phyloP scores from a whole-genome alignment of 2,797 vertebrate species.

The Avahi laniger region DNA sequence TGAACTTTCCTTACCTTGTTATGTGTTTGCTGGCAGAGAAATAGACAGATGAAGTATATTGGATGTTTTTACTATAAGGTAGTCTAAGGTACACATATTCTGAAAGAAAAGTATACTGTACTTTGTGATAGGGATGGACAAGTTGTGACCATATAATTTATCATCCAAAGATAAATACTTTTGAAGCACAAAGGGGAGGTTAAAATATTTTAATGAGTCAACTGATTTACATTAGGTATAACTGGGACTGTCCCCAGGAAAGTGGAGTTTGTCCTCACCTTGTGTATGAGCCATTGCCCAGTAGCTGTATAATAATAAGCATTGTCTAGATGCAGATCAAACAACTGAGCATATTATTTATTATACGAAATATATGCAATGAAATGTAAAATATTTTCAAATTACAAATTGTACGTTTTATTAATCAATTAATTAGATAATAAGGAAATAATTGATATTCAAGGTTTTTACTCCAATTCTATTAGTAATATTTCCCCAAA shows the following conservation, averaged over 20 bases:
- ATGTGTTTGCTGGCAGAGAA: not conserved
- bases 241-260: not conserved
- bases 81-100: not conserved
- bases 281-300: not conserved
- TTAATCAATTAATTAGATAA: slow-evolving; percentile 45
- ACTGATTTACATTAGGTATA: not conserved
- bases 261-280: not conserved
- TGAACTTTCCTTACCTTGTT: not conserved
- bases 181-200: not conserved
- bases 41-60: not conserved
- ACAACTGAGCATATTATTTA: not conserved
- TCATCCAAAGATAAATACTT: not conserved
- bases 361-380: not conserved
- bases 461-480: slow-evolving; percentile 39
- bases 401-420: slow-evolving; percentile 14
- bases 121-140: not conserved
- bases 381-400: slow-evolving; percentile 44
- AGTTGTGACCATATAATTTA: not conserved
- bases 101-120: not conserved
- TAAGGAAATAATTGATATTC: slow-evolving; percentile 48
- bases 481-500: slow-evolving; percentile 27
- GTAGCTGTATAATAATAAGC: not conserved
- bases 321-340: not conserved
- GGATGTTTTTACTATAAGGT: not conserved
- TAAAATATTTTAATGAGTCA: not conserved